These are phyloP conservation scores for Potorous gilbertii DNA, from an alignment of 2,797 vertebrate species.

Conservation along the genomic window DNA sequence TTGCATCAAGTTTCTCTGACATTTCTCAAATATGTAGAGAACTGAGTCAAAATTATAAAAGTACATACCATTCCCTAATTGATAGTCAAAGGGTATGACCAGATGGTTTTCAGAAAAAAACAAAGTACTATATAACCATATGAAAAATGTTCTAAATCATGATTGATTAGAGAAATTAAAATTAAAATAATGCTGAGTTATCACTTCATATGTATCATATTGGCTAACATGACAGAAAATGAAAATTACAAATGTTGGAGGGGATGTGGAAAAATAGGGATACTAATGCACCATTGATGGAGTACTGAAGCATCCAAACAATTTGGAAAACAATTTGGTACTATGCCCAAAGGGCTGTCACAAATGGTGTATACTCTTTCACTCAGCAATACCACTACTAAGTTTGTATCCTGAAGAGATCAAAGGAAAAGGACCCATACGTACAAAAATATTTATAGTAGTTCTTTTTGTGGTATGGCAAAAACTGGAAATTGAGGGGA, in stretches of 20 bases:
- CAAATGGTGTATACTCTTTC: background rate
- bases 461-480: no score
- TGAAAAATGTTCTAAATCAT: background rate
- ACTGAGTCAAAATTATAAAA: background rate
- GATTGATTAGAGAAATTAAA: background rate
- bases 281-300: background rate
- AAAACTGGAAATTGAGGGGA: no score
- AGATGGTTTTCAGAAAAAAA: background rate
- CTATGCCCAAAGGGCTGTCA: background rate
- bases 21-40: background rate
- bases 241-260: background rate
- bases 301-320: background rate
- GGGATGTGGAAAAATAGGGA: background rate
- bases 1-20: background rate
- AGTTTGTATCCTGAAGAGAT: no score
- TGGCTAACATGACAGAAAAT: background rate
- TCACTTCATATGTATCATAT: background rate
- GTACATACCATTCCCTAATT: background rate
- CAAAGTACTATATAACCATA: background rate
- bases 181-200: background rate
- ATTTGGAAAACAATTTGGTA: background rate
- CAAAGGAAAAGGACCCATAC: no score
- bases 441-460: background rate
- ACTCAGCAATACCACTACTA: background rate
- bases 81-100: background rate